Evolutionary conservation across 2,113 vertebrate genomes (phyloP).

Genomic region (Patagioenas fasciata): DNA sequence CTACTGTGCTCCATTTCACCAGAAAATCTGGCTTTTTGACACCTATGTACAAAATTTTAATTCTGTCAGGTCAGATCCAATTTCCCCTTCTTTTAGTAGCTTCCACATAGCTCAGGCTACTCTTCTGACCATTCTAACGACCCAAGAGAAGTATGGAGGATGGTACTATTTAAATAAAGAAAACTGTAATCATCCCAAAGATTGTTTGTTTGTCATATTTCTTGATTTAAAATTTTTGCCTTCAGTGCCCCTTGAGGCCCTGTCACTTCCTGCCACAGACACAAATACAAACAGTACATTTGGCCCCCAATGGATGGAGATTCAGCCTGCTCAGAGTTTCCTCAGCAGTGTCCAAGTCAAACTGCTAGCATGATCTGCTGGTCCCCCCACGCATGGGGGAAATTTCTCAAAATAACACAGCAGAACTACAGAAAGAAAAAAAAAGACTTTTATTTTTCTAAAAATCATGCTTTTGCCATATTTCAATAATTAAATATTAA

Average conservation of each 20-base stretch:
- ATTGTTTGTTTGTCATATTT: neutral
- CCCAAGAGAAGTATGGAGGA: neutral
- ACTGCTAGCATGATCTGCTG: neutral
- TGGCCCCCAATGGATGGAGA: fast-evolving
- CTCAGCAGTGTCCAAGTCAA: neutral
- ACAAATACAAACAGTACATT: neutral
- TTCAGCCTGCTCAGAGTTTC: neutral
- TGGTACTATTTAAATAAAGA: neutral
- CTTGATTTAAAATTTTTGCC: neutral
- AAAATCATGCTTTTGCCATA: slow-evolving; percentile 27
- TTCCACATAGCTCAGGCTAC: neutral
- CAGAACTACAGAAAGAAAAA: slow-evolving; percentile 44
- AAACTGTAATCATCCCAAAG: neutral
- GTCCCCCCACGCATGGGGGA: fast-evolving
- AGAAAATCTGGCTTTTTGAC: neutral
- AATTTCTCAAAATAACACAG: slow-evolving; percentile 20
- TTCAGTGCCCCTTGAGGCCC: neutral
- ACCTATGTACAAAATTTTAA: neutral
- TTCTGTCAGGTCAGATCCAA: neutral
- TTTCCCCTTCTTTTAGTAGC: neutral
- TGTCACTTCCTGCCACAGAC: neutral
- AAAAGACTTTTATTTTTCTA: slow-evolving; percentile 40
- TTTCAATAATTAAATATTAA: slow-evolving; percentile 25
- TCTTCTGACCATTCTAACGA: neutral
- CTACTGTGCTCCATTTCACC: neutral